phyloP scores from a whole-genome alignment of 2,888 invertebrate genomes.

The Drosophila flavopinicola region DNA sequence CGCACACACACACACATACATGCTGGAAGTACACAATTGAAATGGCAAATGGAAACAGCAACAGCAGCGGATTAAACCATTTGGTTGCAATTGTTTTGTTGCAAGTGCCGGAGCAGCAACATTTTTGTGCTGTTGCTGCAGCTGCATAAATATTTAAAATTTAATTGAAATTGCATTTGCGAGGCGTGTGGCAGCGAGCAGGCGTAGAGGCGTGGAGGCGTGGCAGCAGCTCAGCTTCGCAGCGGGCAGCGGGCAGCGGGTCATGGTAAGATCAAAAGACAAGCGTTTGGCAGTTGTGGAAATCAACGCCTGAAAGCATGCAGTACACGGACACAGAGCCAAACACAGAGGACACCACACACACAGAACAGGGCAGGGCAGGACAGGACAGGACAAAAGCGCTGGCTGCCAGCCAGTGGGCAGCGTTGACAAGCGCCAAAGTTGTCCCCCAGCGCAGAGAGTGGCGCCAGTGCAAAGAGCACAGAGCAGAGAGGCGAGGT shows the following conservation, averaged over 20 bases:
- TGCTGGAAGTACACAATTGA: conserved; percentile 28
- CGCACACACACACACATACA: conserved; percentile 13
- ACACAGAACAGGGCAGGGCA: not conserved
- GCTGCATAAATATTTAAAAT: conserved; percentile 77
- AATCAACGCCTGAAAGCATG: conserved; percentile 76
- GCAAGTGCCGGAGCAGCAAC: conserved; percentile 28
- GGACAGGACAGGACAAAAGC: conserved; percentile 41
- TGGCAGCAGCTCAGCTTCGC: no score
- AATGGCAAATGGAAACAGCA: conserved; percentile 38
- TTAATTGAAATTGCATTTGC: conserved; percentile 77
- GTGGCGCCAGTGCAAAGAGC: not conserved
- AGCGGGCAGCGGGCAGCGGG: conserved; percentile 32
- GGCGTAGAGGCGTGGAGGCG: not conserved
- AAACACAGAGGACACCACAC: conserved; percentile 11
- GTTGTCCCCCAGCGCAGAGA: conserved; percentile 34
- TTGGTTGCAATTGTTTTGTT: conserved; percentile 50
- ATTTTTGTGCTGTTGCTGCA: conserved; percentile 35
- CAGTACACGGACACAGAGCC: conserved; percentile 22
- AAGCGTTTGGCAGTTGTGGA: conserved; percentile 78
- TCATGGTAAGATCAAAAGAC: conserved; percentile 74
- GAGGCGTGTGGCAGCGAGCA: conserved; percentile 19
- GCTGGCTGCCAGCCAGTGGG: conserved; percentile 34
- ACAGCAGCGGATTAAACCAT: conserved; percentile 55
- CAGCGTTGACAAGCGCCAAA: conserved; percentile 61
- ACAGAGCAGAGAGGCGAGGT: conserved; percentile 9